phyloP scores from a whole-genome alignment of 2,113 vertebrate genomes.

The Pagrus major region DNA sequence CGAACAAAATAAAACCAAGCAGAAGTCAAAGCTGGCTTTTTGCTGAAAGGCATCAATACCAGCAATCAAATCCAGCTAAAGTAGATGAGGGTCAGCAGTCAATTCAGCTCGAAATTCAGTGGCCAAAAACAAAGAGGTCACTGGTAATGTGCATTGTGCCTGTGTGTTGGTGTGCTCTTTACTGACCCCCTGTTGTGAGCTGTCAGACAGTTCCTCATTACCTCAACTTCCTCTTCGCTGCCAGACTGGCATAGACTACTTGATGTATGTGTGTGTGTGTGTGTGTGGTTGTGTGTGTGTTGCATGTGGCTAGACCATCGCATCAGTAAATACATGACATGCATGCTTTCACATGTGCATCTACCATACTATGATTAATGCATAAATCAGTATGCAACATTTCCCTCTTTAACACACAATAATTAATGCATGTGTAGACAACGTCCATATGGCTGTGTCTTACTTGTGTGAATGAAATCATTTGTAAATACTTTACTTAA shows the following conservation, averaged over 20 bases:
- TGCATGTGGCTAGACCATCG: neutral
- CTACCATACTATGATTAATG: neutral
- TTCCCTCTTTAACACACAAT: neutral
- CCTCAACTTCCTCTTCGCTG: conserved; percentile 21
- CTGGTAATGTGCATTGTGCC: conserved; percentile 25
- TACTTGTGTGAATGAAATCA: conserved; percentile 30
- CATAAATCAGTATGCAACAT: conserved; percentile 18
- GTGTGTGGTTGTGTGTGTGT: conserved; percentile 8
- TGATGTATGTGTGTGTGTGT: conserved; percentile 1
- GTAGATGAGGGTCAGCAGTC: conserved; percentile 28
- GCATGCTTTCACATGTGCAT: conserved; percentile 15
- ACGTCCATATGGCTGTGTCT: conserved; percentile 4
- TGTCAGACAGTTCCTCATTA: conserved; percentile 56
- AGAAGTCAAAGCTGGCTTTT: conserved; percentile 39
- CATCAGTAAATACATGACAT: neutral
- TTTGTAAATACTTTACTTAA: conserved; percentile 41
- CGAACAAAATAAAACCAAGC: conserved; percentile 25
- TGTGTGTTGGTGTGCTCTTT: conserved; percentile 24
- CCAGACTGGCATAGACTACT: conserved; percentile 24
- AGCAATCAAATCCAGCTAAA: conserved; percentile 20
- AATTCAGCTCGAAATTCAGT: conserved; percentile 48
- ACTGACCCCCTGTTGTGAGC: conserved; percentile 37
- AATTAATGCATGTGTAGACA: conserved; percentile 21
- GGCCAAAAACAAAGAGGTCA: conserved; percentile 56
- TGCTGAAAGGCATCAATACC: conserved; percentile 27